These are phyloP conservation scores for Labeo catla DNA, from an alignment of 2,113 vertebrate species.

Conservation along the genomic window DNA sequence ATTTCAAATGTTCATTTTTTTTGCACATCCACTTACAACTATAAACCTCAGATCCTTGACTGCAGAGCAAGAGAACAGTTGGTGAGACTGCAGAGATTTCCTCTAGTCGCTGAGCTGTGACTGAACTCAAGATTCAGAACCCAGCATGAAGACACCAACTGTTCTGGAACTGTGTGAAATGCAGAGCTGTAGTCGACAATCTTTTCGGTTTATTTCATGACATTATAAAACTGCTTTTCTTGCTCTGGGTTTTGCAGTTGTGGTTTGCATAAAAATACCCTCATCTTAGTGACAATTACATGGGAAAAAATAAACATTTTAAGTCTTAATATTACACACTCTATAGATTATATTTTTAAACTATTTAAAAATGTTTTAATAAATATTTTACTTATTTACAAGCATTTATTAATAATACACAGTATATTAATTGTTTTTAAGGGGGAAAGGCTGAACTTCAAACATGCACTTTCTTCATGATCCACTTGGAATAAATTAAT, in stretches of 20 bases:
- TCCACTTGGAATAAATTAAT: not conserved
- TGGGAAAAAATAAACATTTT: no score
- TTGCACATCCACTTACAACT: not conserved
- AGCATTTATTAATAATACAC: not conserved
- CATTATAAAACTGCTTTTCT: not conserved
- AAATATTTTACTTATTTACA: not conserved
- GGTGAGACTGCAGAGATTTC: constrained; percentile 38
- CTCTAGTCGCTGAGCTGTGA: constrained; percentile 50
- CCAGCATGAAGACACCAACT: constrained; percentile 39
- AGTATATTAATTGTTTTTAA: not conserved
- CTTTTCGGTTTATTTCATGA: not conserved
- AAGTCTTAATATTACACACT: not conserved
- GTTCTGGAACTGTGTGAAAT: constrained; percentile 38
- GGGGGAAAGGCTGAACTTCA: not conserved
- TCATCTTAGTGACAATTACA: not conserved
- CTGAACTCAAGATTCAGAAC: constrained; percentile 30
- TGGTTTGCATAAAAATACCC: not conserved
- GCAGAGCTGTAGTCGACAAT: not conserved
- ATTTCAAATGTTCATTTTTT: not conserved
- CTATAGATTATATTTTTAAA: not conserved
- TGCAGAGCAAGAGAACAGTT: constrained; percentile 41
- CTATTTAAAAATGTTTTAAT: not conserved
- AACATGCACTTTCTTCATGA: not conserved
- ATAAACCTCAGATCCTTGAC: not conserved
- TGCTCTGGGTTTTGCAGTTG: not conserved